A percentile compares a stretch with the other conserved stretches of the same genome.
Evolutionary conservation across 2,888 invertebrate genomes (phyloP).

Genomic region (Elmis aenea): DNA sequence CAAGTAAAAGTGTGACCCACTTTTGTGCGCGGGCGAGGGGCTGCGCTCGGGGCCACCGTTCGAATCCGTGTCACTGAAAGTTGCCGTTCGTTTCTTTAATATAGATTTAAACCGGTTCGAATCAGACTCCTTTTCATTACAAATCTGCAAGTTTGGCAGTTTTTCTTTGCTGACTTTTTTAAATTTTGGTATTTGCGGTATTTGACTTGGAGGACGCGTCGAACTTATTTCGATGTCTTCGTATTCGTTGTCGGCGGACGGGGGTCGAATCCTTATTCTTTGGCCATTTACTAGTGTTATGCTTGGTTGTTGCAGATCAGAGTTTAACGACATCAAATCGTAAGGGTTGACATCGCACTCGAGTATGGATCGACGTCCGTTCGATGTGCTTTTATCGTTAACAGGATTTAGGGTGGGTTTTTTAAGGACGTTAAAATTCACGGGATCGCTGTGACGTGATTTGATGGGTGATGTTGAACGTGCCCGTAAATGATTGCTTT

Average conservation of each 20-base stretch:
- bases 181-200: conserved; percentile 10
- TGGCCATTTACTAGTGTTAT: conserved; percentile 42
- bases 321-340: conserved; percentile 61
- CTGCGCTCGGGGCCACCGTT: conserved; percentile 36
- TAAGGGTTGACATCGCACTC: conserved; percentile 83
- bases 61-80: conserved; percentile 41
- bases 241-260: conserved; percentile 32
- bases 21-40: conserved; percentile 37
- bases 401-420: conserved; percentile 3
- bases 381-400: conserved; percentile 22
- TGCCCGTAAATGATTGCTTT: conserved; percentile 40
- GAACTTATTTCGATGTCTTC: conserved; percentile 34
- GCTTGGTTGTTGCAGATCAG: conserved; percentile 29
- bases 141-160: conserved; percentile 14
- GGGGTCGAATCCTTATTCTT: conserved; percentile 46
- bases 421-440: not conserved
- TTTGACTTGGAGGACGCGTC: conserved; percentile 20
- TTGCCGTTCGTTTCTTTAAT: conserved; percentile 49
- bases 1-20: conserved; percentile 59
- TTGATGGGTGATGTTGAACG: conserved; percentile 44
- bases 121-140: conserved; percentile 35
- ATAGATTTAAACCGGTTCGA: conserved; percentile 49
- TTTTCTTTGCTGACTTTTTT: conserved; percentile 7
- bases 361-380: conserved; percentile 64
- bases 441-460: conserved; percentile 7